A percentile compares a stretch with the other conserved stretches of the same genome.
Conservation (phyloP, 30 jellyfish, hydroid and myxozoan genomes). For the Pseudorhiza aurosa region DNA sequence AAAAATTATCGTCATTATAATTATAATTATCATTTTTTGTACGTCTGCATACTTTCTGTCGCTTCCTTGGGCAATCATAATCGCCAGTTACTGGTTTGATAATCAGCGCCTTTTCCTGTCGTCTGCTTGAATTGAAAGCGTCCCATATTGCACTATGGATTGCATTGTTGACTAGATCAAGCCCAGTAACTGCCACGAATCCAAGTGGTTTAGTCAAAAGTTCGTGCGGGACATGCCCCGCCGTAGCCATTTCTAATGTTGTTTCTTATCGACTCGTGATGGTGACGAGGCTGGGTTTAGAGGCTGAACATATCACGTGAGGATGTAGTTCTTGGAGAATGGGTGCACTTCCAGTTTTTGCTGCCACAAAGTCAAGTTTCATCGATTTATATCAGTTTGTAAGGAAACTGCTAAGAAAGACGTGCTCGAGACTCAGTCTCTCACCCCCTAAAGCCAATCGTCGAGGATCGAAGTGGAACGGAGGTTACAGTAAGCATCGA, state of each 20-base stretch:
- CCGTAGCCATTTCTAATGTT: conserved; percentile 56
- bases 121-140: conserved; percentile 82
- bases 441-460: too few relatives aligned
- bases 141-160: conserved; percentile 96
- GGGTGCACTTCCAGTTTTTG: too few relatives aligned
- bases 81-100: conserved; percentile 88
- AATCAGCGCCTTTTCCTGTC: conserved; percentile 86
- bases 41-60: conserved; percentile 82
- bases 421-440: too few relatives aligned
- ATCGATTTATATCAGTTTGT: too few relatives aligned
- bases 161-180: conserved; percentile 84
- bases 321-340: too few relatives aligned
- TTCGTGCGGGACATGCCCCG: conserved; percentile 82
- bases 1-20: too few relatives aligned
- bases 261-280: conserved; percentile 1
- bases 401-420: too few relatives aligned
- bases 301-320: too few relatives aligned
- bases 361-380: too few relatives aligned
- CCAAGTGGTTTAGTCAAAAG: conserved; percentile 85
- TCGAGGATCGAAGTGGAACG: too few relatives aligned
- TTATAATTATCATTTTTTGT: too few relatives aligned
- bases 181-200: conserved; percentile 88
- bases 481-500: too few relatives aligned
- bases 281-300: background rate
- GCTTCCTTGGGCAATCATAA: conserved; percentile 83